Percentiles rank a stretch among this genome's conserved stretches.
Evolutionary conservation across 53 echinoderm and acorn worm genomes (phyloP).

Genomic region (Apostichopus leukothele): DNA sequence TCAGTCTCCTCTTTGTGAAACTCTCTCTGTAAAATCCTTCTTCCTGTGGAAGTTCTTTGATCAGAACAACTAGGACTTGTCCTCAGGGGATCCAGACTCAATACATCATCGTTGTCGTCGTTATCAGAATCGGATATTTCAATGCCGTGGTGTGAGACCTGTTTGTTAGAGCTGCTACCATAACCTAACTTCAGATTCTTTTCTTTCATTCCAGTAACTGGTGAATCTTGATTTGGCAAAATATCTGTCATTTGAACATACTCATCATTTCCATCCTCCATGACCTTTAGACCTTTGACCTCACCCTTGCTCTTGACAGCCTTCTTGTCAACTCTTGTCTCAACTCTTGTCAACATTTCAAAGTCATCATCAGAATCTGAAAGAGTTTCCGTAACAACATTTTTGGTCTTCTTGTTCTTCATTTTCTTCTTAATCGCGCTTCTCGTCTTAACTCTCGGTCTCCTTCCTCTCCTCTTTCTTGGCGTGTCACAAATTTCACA

Average conservation of each 20-base stretch:
- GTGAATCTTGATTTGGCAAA: too few species aligned
- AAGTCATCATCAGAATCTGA: constrained; percentile 39
- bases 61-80: not conserved
- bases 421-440: constrained; percentile 8
- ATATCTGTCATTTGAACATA: too few species aligned
- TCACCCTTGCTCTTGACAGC: too few species aligned
- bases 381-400: not conserved
- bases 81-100: not conserved
- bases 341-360: not conserved
- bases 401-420: not conserved
- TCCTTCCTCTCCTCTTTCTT: not conserved
- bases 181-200: too few species aligned
- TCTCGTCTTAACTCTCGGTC: constrained; percentile 39
- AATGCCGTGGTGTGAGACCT: not conserved
- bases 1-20: too few species aligned
- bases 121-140: constrained; percentile 35
- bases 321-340: too few species aligned
- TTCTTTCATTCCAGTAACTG: too few species aligned
- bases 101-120: not conserved
- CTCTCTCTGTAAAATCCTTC: too few species aligned
- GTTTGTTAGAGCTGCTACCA: too few species aligned
- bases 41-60: not conserved
- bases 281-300: too few species aligned
- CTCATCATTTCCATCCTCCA: too few species aligned
- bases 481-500: constrained; percentile 82